Base-by-base conservation (phyloP, 2,888 invertebrate genomes). In the Copidosoma aretas region DNA sequence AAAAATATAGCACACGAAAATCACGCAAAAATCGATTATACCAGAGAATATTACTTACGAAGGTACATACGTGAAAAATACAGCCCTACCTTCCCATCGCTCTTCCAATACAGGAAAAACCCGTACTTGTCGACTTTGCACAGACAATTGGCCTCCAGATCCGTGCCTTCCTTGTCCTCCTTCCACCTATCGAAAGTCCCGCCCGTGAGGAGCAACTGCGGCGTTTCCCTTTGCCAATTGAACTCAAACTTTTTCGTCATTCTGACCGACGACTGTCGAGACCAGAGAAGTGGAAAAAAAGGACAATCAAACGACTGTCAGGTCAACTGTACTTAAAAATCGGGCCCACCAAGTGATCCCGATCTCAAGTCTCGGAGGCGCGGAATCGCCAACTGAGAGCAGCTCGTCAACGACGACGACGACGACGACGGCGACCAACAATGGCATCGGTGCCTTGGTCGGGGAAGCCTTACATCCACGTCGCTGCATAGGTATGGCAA, bases 171-270 rank as follows among this genome's bases (percentile, higher is more conserved):
- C 74, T 87, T 87, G 75, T 89, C 89, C 85, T 91, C 91, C 78
- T 88, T 89, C 88, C 89, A 91, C 70, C 89, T 84, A 78, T 91
- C 90, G 79, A 90, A 90, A 51, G 84, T 79, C 60, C 85, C 85
- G 39, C 91, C 91, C 62, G 86, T 85, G 60, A 86, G 84, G 57
- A 91, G 84, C 25, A 84, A 76, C 63, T 87, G 86, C 32, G 90
- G 90, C 67, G 89, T 88, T 64, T 86, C 85, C 70, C 87, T 86
- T 74, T 85, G 87, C 90, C 91, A 91, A 82, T 89, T 87, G 82
- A 89, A 91, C 77, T 90, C 89, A 81, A 88, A 89, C 78, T 87
- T 87, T 81, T 91, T 91, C 75, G 90, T 90, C 88, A 89, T 89
- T 72, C 73, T 77, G 41, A 41, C 41, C 41, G 41, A 41, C 10